phyloP scores from a whole-genome alignment of 2,888 invertebrate species.

The Allolobophora icterica region DNA sequence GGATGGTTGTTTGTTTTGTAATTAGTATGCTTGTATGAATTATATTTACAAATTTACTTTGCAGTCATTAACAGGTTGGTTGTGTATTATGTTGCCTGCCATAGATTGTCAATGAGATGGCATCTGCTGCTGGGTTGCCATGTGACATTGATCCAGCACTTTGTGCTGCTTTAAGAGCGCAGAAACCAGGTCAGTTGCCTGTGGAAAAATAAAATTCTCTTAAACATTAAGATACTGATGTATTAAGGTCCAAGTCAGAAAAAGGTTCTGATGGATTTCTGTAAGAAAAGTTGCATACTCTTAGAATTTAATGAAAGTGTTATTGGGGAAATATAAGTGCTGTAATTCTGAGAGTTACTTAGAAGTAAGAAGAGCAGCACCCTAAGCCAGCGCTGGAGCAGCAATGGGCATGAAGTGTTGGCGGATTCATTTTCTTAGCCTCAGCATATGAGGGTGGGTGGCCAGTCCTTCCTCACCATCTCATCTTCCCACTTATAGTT shows the following conservation, averaged over 20 bases:
- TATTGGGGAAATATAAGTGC: background rate
- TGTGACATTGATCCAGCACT: slow-evolving; percentile 95
- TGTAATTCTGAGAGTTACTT: background rate
- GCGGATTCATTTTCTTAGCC: too few species aligned
- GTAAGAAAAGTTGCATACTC: background rate
- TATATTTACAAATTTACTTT: background rate
- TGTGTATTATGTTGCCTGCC: background rate
- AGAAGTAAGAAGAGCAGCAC: too few species aligned
- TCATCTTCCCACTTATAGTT: too few species aligned
- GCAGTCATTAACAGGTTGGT: background rate
- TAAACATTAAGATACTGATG: background rate
- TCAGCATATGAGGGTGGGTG: too few species aligned
- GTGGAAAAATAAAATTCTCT: background rate
- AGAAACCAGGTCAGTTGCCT: slow-evolving; percentile 72
- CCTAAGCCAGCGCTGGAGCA: too few species aligned
- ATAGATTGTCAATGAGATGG: slow-evolving; percentile 93
- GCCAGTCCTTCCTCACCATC: too few species aligned
- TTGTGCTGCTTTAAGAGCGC: slow-evolving; percentile 84
- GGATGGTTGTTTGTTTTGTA: background rate
- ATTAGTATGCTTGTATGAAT: background rate
- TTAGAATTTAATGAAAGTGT: background rate
- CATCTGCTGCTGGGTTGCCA: slow-evolving; percentile 89
- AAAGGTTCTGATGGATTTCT: background rate
- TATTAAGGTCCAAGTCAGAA: background rate
- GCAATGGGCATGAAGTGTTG: too few species aligned